Evolutionary conservation across 2,113 vertebrate genomes (phyloP).

Genomic region (Penelope pileata): DNA sequence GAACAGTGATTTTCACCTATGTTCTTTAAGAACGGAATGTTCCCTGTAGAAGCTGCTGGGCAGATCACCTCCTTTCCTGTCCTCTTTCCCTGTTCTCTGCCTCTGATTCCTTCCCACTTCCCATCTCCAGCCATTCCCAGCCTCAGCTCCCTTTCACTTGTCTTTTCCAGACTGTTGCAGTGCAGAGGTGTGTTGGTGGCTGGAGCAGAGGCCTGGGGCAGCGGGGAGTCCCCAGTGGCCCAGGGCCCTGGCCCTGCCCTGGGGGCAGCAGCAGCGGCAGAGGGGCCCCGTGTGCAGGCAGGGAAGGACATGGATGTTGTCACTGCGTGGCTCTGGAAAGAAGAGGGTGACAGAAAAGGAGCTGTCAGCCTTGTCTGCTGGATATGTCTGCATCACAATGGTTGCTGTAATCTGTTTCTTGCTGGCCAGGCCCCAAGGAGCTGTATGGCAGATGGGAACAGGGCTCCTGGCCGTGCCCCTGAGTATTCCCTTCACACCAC

Average conservation of each 20-base stretch:
- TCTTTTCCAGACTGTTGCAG: neutral
- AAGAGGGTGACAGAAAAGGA: neutral
- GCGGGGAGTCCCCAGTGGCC: neutral
- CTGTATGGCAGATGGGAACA: neutral
- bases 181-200: neutral
- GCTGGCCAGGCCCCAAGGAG: neutral
- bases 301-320: accelerated
- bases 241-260: neutral
- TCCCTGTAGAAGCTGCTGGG: neutral
- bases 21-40: neutral
- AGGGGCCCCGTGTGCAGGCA: neutral
- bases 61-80: neutral
- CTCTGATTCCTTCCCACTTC: neutral
- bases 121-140: neutral
- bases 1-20: neutral
- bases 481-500: neutral
- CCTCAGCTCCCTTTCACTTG: neutral
- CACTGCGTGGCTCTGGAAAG: neutral
- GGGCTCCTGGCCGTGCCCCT: neutral
- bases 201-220: neutral
- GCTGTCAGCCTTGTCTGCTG: neutral
- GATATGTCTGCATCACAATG: neutral
- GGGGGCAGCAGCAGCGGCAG: neutral
- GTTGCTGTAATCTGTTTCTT: neutral
- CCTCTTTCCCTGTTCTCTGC: neutral